Evolutionary conservation across 2,888 invertebrate genomes (phyloP), one percentile per base, ranked within the genome.

Genomic region (Caenorhabditis sp.): DNA sequence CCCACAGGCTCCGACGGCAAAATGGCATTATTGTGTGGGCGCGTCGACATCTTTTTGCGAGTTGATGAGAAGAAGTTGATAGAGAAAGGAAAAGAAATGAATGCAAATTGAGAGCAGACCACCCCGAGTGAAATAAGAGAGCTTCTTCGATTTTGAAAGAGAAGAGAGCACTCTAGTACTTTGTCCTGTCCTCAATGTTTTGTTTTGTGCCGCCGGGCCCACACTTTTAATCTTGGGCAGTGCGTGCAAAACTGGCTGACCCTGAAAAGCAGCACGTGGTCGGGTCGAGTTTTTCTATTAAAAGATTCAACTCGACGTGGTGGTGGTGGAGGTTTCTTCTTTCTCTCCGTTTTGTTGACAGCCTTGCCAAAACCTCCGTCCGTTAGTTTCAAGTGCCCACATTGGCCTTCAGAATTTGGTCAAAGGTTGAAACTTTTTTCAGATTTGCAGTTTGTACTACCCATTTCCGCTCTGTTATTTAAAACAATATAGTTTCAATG

Each of bases 311-410:
- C 8, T 8, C 52, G 37, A 17, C 26, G 26, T 32, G 46, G 32
- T 27, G 13, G 52, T 32, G 30, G 24, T 17, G 22, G 11, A n/a
- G n/a, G n/a, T n/a, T n/a, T n/a, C n/a, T n/a, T n/a, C n/a, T n/a
- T 46, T 26, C 30, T 15, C 27, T 37, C 46, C n/a, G 17, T 39
- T 41, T 52, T 68, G 58, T 58, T 58, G 68, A 59, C 56, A 48
- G 43, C 26, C 32, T 48, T 27, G 46, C 20, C 27, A 43, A 39
- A 65, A 56, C 58, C 56, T 30, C 46, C n/a, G 56, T 56, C 39
- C 45, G 65, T 66, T 66, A 48, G 66, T 66, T 66, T 66, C 66
- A 66, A 66, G 66, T 58, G 48, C 37, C 56, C 46, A 22, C 35
- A 52, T 63, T 43, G 65, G 55, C 30, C 48, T 66, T 41, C 39